phyloP scores from a whole-genome alignment of 2,888 invertebrate genomes.

The Rhorus exstirpatorius region DNA sequence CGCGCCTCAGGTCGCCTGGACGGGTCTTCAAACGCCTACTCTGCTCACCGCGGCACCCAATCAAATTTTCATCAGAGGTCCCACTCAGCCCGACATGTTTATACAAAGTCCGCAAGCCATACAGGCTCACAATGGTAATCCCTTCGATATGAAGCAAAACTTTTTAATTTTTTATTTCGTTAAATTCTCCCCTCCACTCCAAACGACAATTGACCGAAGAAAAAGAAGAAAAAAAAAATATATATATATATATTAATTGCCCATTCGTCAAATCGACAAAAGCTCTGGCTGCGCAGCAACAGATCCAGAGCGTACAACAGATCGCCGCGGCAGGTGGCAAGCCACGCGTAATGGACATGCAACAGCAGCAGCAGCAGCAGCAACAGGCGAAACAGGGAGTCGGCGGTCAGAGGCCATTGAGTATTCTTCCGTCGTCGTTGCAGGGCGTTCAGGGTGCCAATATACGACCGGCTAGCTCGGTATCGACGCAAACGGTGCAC shows the following conservation, averaged over 20 bases:
- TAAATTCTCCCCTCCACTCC: no score
- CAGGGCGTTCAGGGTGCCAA: constrained; percentile 87
- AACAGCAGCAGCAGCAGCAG: constrained; percentile 85
- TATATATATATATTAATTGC: no score
- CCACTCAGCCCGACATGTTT: constrained; percentile 93
- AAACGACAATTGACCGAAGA: no score
- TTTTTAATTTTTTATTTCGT: no score
- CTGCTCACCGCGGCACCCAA: constrained; percentile 90
- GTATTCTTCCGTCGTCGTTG: constrained; percentile 88
- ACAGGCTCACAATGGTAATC: constrained; percentile 90
- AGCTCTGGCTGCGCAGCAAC: constrained; percentile 86
- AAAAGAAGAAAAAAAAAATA: no score
- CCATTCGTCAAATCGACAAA: background rate
- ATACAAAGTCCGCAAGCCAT: constrained; percentile 92
- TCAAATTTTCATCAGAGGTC: constrained; percentile 93
- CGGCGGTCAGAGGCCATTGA: constrained; percentile 83
- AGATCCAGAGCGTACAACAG: constrained; percentile 84
- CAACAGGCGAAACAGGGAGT: constrained; percentile 80
- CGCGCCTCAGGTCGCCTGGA: constrained; percentile 92
- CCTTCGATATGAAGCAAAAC: background rate
- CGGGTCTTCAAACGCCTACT: constrained; percentile 91
- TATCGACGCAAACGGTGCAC: constrained; percentile 93
- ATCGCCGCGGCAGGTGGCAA: constrained; percentile 84
- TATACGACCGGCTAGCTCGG: constrained; percentile 93
- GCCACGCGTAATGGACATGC: constrained; percentile 85